Evolutionary conservation across 2,113 vertebrate genomes (phyloP).

Genomic region (Nesospiza acunhae): DNA sequence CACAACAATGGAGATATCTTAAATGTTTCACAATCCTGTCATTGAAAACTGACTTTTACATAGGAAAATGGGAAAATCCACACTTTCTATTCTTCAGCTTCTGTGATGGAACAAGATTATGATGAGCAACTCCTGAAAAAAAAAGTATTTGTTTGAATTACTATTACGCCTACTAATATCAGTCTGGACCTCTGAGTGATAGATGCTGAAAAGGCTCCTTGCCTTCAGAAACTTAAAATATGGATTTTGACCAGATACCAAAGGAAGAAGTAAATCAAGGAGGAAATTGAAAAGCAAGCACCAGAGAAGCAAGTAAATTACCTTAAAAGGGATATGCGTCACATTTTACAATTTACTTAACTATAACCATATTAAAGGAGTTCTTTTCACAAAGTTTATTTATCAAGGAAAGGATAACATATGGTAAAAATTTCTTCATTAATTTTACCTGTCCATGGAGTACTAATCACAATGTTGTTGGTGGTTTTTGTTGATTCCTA

Average conservation of each 20-base stretch:
- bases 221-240: not conserved
- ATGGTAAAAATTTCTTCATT: not conserved
- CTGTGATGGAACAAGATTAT: not conserved
- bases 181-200: not conserved
- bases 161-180: not conserved
- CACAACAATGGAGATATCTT: not conserved
- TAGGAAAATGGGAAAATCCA: not conserved
- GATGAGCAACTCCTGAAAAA: not conserved
- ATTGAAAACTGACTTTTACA: not conserved
- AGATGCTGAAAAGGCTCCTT: not conserved
- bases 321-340: not conserved
- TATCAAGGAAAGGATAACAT: not conserved
- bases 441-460: not conserved
- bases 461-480: not conserved
- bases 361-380: not conserved
- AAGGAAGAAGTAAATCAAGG: not conserved
- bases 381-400: not conserved
- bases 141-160: not conserved
- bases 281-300: not conserved
- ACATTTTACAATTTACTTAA: not conserved
- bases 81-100: not conserved
- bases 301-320: not conserved
- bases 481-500: not conserved
- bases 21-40: not conserved
- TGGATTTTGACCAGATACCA: not conserved